These are phyloP conservation scores for Erythrolamprus reginae DNA, from an alignment of 2,113 vertebrate species.

Conservation along the genomic window DNA sequence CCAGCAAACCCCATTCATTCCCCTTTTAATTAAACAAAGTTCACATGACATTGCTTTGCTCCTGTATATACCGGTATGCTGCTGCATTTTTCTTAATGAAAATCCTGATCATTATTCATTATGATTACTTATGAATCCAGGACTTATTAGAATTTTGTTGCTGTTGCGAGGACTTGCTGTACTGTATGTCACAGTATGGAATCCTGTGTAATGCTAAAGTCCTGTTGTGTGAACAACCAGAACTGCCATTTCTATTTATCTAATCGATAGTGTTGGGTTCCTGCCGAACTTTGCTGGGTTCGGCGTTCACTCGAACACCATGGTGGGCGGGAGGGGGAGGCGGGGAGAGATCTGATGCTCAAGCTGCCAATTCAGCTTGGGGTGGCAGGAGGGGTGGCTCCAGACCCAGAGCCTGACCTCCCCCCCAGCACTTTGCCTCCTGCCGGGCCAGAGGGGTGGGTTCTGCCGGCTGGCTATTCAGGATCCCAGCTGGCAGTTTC, in stretches of 20 bases:
- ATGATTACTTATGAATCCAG: not conserved
- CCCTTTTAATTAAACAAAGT: slow-evolving; percentile 52
- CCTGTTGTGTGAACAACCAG: not conserved
- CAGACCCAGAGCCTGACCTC: no score
- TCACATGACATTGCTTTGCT: slow-evolving; percentile 8
- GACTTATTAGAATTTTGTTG: not conserved
- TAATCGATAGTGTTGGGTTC: no score
- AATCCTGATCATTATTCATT: not conserved
- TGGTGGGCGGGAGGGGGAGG: no score
- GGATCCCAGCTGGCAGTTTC: no score
- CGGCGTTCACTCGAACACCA: no score
- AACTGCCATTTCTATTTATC: not conserved
- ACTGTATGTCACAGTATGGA: not conserved
- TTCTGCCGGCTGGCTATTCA: no score
- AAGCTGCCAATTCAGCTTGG: no score
- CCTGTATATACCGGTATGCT: not conserved
- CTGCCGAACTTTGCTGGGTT: no score
- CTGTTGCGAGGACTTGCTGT: not conserved
- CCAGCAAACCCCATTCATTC: slow-evolving; percentile 52
- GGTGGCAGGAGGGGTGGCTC: no score
- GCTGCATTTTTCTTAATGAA: slow-evolving; percentile 4
- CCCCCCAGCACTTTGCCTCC: no score
- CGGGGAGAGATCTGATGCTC: no score
- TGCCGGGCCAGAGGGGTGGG: no score
- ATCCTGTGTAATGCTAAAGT: not conserved